Base-by-base conservation (phyloP, 2,113 vertebrate species). In the Apus apus region DNA sequence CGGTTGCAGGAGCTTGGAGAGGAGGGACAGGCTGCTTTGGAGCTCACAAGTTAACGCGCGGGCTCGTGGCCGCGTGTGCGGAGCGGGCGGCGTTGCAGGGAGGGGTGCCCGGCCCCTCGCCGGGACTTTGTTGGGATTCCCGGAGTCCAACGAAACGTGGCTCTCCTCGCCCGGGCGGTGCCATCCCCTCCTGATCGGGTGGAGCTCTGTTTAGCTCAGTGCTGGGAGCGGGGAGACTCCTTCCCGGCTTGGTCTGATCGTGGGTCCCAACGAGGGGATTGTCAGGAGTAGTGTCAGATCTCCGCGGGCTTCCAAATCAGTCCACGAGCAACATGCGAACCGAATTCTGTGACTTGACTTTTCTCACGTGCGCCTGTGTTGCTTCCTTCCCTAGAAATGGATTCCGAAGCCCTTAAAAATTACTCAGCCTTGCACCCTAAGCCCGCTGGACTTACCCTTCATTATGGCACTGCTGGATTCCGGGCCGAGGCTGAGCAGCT, bases 381-480 rank as follows among this genome's bases (percentile, higher is more conserved):
- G 1, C 66, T 73, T 38, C 48, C 57, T 30, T 51, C 80, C 72
- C 45, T 29, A 97, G 97, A 17, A 45, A 98, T 98, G 98, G 97
- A 98, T 89, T 94, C 97, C 40, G 96, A 98, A 68, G 97, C 97
- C 18, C 87, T 99, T 11, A 80, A 58, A 32, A 97, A 97, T 29
- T 93, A 85, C 89, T 99, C 99, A 1, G 90, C 81, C 0, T 46
- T 97, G 7, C 99, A 99, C 43, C 97, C 98, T 5, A 99, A 98
- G 51, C 99, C 99, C 10, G 76, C 62, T 5, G 99, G 98, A 2
- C 93, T 99, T 30, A 36, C 80, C 16, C 97, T 99, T 83, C 99
- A 99, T 18, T 99, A 99, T 45, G 99, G 99, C 62, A 99, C 99
- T 0, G 99, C 99, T 13, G 99, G 99, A 1, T 99, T 99, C 81